Base-by-base conservation (phyloP, 2,113 vertebrate species). In the Alligator mississippiensis region DNA sequence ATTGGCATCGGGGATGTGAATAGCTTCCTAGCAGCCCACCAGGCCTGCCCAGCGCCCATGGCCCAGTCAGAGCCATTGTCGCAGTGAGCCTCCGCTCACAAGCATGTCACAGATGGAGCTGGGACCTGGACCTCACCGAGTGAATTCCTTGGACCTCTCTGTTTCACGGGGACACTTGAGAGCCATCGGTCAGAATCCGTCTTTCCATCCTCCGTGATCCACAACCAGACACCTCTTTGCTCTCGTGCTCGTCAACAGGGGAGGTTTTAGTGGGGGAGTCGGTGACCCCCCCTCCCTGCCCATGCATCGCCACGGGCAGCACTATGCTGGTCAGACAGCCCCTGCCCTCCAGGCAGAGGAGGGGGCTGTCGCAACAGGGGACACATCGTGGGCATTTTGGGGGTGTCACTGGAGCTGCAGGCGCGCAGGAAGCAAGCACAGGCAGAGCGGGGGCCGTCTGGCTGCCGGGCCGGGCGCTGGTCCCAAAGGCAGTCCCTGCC, bases 1-100 rank as follows among this genome's bases (percentile, higher is more conserved):
- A 97, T 99, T 15, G 97, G 98, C 96, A 97, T 98, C 0, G 97
- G 97, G 91, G 98, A 98, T 17, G 98, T 98, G 93, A 98, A 98
- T 90, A 97, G 97, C 88, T 98, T 98, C 87, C 97, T 99, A 97
- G 98, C 97, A 62, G 86, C 98, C 38, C 97, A 95, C 28, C 92
- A 97, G 38, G 90, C 97, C 59, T 98, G 97, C 83, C 96, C 98
- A 2, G 95, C 98, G 4, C 96, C 98, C 0, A 95, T 98, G 96
- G 97, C 98, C 96, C 98, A 96, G 59, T 93, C 97, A 7, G 98
- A 95, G 95, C 98, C 98, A 64, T 94, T 98, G 95, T 98, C 98
- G 84, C 98, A 98, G 98, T 99, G 98, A 99, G 58, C 27, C 17
- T 38, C 62, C 59, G 61, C 59, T 88, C 88, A 83, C 63, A 80